Percentiles rank a stretch among this genome's conserved stretches.
phyloP scores from a whole-genome alignment of 1,140 invertebrate genomes.

The Heliconius melpomene region DNA sequence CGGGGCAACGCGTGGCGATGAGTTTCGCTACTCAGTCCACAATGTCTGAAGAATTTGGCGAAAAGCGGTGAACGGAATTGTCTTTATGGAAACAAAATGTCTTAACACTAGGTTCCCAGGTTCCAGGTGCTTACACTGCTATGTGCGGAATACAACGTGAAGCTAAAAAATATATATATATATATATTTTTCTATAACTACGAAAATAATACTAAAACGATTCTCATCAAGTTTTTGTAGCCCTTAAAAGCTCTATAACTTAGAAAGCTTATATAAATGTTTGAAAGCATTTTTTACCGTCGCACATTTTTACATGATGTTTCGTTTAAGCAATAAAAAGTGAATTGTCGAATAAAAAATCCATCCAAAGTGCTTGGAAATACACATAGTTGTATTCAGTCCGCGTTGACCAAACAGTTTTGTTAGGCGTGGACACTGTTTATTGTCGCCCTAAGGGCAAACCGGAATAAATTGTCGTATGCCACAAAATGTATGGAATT shows the following conservation, averaged over 20 bases:
- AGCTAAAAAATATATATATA: too few species aligned
- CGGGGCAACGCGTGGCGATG: too few species aligned
- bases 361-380: slow-evolving; percentile 34
- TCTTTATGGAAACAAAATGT: too few species aligned
- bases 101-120: too few species aligned
- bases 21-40: too few species aligned
- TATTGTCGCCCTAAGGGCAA: slow-evolving; percentile 62
- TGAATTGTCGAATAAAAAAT: slow-evolving; percentile 27
- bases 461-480: slow-evolving; percentile 51
- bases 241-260: neutral
- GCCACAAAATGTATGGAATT: slow-evolving; percentile 17
- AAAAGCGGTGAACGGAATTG: too few species aligned
- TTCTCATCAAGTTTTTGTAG: neutral
- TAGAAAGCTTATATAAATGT: neutral
- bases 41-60: too few species aligned
- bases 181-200: neutral
- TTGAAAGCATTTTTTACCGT: neutral
- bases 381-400: slow-evolving; percentile 51
- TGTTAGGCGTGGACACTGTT: slow-evolving; percentile 58
- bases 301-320: neutral
- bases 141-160: too few species aligned
- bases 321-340: slow-evolving; percentile 11
- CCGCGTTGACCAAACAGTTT: slow-evolving; percentile 65
- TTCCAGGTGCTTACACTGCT: too few species aligned
- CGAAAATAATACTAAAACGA: neutral